Evolutionary conservation across 2,797 vertebrate genomes (phyloP).

Genomic region (Sebastes vulpes): DNA sequence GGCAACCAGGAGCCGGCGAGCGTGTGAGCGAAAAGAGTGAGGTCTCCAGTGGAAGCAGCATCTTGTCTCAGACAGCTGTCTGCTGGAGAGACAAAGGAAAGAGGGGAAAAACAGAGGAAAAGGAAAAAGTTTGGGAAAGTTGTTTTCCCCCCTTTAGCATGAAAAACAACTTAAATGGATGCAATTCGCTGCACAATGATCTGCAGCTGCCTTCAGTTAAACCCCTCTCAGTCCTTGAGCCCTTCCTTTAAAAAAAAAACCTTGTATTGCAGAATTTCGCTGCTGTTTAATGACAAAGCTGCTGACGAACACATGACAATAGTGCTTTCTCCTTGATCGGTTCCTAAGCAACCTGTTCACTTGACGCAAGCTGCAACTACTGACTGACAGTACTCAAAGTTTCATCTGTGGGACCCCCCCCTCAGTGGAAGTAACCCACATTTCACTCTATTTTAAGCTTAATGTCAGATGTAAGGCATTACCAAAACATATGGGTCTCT

Average conservation of each 20-base stretch:
- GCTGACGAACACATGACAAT: constrained; percentile 2
- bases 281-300: background rate
- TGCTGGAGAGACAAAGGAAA: constrained; percentile 68
- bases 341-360: constrained; percentile 58
- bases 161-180: constrained; percentile 59
- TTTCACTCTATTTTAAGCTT: constrained; percentile 81
- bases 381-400: constrained; percentile 75
- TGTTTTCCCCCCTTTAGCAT: constrained; percentile 38
- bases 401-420: constrained; percentile 72
- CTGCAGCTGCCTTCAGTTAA: background rate
- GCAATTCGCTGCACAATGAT: constrained; percentile 18
- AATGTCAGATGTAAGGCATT: constrained; percentile 72
- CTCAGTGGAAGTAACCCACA: constrained; percentile 84
- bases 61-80: constrained; percentile 83
- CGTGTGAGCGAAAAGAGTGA: constrained; percentile 65
- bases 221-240: constrained; percentile 1
- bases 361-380: constrained; percentile 24
- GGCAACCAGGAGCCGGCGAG: constrained; percentile 78
- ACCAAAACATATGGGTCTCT: constrained; percentile 62
- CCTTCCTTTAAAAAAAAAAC: background rate
- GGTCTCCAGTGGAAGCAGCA: constrained; percentile 82
- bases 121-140: constrained; percentile 68
- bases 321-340: constrained; percentile 7
- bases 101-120: background rate
- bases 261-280: background rate